These are phyloP conservation scores for Cataglyphis rosenhaueri DNA, from an alignment of 2,888 invertebrate species.

Conservation along the genomic window DNA sequence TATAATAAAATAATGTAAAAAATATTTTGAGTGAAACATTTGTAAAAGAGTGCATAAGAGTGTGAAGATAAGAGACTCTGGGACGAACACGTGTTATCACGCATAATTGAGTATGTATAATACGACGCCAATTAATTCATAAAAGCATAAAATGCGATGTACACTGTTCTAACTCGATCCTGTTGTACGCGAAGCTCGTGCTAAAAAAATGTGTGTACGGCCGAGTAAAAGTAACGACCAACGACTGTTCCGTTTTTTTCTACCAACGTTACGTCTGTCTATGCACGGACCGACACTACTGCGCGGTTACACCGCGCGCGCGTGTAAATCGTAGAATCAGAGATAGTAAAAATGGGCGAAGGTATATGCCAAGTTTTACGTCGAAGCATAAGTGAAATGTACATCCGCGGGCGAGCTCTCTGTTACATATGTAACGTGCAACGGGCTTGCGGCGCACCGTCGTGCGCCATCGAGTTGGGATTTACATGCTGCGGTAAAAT, in stretches of 20 bases:
- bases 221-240: slow-evolving; percentile 60
- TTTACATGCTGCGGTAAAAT: slow-evolving; percentile 65
- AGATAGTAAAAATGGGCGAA: slow-evolving; percentile 63
- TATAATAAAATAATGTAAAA: too few relatives aligned
- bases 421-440: slow-evolving; percentile 74
- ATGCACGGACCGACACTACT: slow-evolving; percentile 1
- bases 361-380: slow-evolving; percentile 64
- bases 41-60: too few relatives aligned
- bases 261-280: slow-evolving; percentile 30
- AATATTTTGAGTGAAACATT: too few relatives aligned
- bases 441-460: slow-evolving; percentile 50
- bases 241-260: slow-evolving; percentile 52
- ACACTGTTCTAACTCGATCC: background rate
- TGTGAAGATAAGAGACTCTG: background rate
- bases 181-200: background rate
- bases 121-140: slow-evolving; percentile 44
- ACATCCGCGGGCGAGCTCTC: slow-evolving; percentile 66
- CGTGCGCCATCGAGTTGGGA: slow-evolving; percentile 32
- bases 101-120: background rate
- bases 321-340: slow-evolving; percentile 31
- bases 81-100: background rate
- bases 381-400: slow-evolving; percentile 75
- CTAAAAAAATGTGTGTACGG: slow-evolving; percentile 23
- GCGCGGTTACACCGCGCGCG: background rate
- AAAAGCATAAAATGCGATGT: slow-evolving; percentile 38